Percentiles rank a stretch among this genome's conserved stretches.
Evolutionary conservation across 1,140 invertebrate genomes (phyloP).

Genomic region (Tetranychus cinnabarinus): DNA sequence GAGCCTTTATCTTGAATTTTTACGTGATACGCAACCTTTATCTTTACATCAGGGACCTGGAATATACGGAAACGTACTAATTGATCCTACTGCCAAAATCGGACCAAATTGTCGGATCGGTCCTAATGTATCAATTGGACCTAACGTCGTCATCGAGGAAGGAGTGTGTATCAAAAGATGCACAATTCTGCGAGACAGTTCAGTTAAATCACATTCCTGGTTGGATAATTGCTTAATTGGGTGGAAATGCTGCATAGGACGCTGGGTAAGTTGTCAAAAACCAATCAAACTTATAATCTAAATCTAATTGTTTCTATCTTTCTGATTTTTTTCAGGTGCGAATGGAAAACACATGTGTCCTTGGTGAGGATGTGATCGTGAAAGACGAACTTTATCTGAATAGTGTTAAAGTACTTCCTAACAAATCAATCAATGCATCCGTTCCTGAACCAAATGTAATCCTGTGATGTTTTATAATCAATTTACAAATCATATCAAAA

Average conservation of each 20-base stretch:
- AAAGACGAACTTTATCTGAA: constrained; percentile 97
- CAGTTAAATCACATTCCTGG: constrained; percentile 82
- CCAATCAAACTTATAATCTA: background rate
- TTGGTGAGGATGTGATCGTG: constrained; percentile 92
- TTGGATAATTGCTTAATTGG: constrained; percentile 84
- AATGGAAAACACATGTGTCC: constrained; percentile 89
- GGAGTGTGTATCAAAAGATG: constrained; percentile 83
- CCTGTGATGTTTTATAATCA: constrained; percentile 41
- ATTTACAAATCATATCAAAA: background rate
- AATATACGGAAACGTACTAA: constrained; percentile 68
- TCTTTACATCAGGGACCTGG: constrained; percentile 43
- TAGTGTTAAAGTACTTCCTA: constrained; percentile 87
- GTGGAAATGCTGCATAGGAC: constrained; percentile 77
- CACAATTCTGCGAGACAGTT: constrained; percentile 63
- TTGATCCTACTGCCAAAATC: constrained; percentile 75
- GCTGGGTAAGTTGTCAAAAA: constrained; percentile 39
- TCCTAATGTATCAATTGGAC: constrained; percentile 92
- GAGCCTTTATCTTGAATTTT: constrained; percentile 39
- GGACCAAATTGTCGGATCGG: constrained; percentile 86
- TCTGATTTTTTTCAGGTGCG: constrained; percentile 33
- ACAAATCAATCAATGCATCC: constrained; percentile 81
- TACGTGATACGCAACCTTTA: constrained; percentile 46
- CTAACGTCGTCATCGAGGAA: constrained; percentile 78
- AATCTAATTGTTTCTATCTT: background rate
- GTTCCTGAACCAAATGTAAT: constrained; percentile 95